Percentiles rank a stretch among this genome's conserved stretches.
Evolutionary conservation across 2,797 vertebrate genomes (phyloP).

Genomic region (Enteromius afrohamiltoni): DNA sequence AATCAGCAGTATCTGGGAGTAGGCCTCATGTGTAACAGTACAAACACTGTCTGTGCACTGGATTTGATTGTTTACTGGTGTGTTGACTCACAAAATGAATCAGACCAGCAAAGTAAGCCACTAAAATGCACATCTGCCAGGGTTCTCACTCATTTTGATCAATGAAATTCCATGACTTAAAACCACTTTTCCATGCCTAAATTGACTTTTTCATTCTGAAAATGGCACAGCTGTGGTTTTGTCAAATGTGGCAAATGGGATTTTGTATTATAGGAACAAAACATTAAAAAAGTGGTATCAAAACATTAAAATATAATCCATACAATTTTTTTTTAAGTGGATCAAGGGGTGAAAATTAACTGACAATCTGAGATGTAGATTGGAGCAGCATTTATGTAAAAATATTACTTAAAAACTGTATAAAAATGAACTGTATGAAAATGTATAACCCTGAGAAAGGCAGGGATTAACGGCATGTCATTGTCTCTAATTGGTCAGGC

Average conservation of each 20-base stretch:
- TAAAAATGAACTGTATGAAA: too few species aligned
- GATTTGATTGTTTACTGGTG: constrained; percentile 23
- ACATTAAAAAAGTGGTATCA: background rate
- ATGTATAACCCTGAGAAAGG: background rate
- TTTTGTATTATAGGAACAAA: background rate
- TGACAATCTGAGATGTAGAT: background rate
- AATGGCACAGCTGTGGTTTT: background rate
- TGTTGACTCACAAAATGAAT: constrained; percentile 35
- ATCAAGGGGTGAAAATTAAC: background rate
- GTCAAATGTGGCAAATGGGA: background rate
- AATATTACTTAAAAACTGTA: background rate
- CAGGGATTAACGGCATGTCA: background rate
- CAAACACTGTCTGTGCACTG: background rate
- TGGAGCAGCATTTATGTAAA: background rate
- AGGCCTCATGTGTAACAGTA: constrained; percentile 53
- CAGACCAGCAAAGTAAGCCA: constrained; percentile 3
- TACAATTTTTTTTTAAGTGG: background rate
- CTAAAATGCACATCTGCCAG: background rate
- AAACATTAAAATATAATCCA: background rate
- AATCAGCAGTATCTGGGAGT: constrained; percentile 26
- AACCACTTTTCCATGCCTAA: background rate
- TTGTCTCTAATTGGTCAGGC: background rate
- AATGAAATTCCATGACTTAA: background rate
- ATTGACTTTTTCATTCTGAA: background rate
- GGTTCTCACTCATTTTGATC: background rate